Evolutionary conservation across 2,113 vertebrate species (phyloP), one percentile per base, ranked within the genome.

Genomic region (Oostethus manadensis): DNA sequence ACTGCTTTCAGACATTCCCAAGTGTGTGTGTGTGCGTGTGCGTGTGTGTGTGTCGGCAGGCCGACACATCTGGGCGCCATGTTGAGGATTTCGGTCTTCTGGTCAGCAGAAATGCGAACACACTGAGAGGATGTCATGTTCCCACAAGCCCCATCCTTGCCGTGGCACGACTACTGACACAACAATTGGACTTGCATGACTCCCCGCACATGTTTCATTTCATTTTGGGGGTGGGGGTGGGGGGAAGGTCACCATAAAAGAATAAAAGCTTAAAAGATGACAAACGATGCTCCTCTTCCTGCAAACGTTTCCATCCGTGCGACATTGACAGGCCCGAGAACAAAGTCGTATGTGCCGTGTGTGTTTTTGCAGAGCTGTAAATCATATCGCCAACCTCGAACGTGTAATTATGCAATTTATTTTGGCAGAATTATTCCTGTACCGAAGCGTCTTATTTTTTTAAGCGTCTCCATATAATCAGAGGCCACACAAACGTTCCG

Each of bases 61-160:
- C 38, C 11, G 38, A 42, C 74, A 86, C 87, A 88, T 88, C 85
- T 90, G 87, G 81, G 70, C 80, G 66, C 71, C 87, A 89, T 86
- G 86, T 83, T 85, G 69, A 69, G 64, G 66, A 76, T 79, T 76
- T 58, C 71, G 74, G 80, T 68, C 71, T 70, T 82, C 71, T 81
- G 68, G 80, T 87, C 84, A 81, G 68, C 73, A 80, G 63, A 77
- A 78, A 83, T 80, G 68, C 73, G 73, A n/a, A n/a, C 72, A 58
- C 76, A 72, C 67, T 72, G 75, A 68, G 77, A 80, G 68, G 71
- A 88, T 81, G 70, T 77, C 70, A 69, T 72, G 76, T 83, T 87
- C 83, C 78, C 81, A 70, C 81, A 79, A 70, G 62, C 73, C 70
- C 77, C 66, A 76, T 83, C 71, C 65, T 50, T 54, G 80, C 73